Percentiles rank a stretch among this genome's conserved stretches.
phyloP scores from a whole-genome alignment of 2,797 vertebrate species.

The Chelon auratus region DNA sequence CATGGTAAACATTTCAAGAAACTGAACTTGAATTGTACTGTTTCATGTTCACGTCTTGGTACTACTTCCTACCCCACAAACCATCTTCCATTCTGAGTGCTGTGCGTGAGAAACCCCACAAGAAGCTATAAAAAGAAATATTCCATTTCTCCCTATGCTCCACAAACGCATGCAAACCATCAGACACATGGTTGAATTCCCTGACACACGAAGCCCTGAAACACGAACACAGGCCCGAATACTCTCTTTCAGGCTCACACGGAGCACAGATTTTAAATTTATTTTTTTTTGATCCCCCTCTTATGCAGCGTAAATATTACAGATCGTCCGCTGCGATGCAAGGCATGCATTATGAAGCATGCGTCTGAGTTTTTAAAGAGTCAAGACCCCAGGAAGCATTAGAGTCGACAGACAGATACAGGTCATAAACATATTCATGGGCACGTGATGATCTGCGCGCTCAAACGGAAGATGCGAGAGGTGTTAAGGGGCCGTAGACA shows the following conservation, averaged over 20 bases:
- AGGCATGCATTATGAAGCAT: slow-evolving; percentile 51
- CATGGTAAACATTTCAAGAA: not conserved
- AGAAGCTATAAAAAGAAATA: slow-evolving; percentile 62
- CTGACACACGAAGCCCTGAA: slow-evolving; percentile 4
- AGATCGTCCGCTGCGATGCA: slow-evolving; percentile 15
- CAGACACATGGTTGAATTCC: slow-evolving; percentile 28
- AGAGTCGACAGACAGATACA: slow-evolving; percentile 1
- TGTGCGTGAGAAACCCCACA: slow-evolving; percentile 27
- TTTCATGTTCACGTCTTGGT: not conserved
- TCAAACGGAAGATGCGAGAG: slow-evolving; percentile 24
- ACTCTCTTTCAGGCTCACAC: not conserved
- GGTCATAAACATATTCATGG: not conserved
- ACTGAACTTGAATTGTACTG: not conserved
- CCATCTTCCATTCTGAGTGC: slow-evolving; percentile 11
- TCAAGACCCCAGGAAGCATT: slow-evolving; percentile 8
- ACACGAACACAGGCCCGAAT: not conserved
- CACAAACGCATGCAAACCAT: slow-evolving; percentile 12
- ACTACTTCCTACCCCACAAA: not conserved
- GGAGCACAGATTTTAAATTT: slow-evolving; percentile 7
- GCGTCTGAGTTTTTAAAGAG: slow-evolving; percentile 18
- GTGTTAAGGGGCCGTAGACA: slow-evolving; percentile 46
- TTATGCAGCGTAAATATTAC: slow-evolving; percentile 36
- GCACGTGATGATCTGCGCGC: not conserved
- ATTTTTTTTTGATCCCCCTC: slow-evolving; percentile 1
- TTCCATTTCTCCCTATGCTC: not conserved